Base-by-base conservation (phyloP, 2,888 invertebrate genomes). In the Philaethria dido region DNA sequence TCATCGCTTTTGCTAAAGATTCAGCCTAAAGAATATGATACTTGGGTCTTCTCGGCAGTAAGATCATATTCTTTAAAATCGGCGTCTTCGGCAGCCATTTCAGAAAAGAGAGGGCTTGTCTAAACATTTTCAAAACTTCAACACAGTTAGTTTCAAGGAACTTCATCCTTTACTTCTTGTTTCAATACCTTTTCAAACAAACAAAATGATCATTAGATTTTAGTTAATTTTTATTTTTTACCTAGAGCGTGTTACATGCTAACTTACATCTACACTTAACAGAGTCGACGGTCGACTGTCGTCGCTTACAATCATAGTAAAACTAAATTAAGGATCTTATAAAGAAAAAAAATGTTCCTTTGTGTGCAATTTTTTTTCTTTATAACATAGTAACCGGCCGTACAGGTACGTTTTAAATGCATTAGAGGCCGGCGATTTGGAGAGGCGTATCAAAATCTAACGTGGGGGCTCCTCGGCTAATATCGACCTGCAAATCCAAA, bases 161-260 rank as follows among this genome's bases (percentile, higher is more conserved):
- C 93, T 94, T 95, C 95, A 95, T 95, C 95, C 95, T 94, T 95
- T 94, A 95, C 95, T 95, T 95, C 95, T 95, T 95, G 95, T 95
- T 95, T 95, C 95, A 95, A 95, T 94, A 95, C 95, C 95, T 95
- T 95, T 94, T 95, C 94, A 95, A 95, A 95, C 94, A 95, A 95
- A 95, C 95, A 95, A 95, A 95, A 94, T 94, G 92, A 93, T 93
- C 87, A 94, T 94, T 94, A 94, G 94, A 93, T 90, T 93, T 92
- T 85, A 85, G 79, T 86, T 89, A 89, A 81, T 83, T 84, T 88
- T 89, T 61, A 62, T 89, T 85, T 88, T 82, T 88, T 82, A 60
- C 81, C 89, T 89, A 90, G 83, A 87, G 87, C 78, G 69, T 61
- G 29, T 72, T 87, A 88, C 84, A 82, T 60, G 72, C 90, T 88